These are phyloP conservation scores for Aphidius colemani DNA, from an alignment of 2,888 invertebrate species.

Conservation along the genomic window DNA sequence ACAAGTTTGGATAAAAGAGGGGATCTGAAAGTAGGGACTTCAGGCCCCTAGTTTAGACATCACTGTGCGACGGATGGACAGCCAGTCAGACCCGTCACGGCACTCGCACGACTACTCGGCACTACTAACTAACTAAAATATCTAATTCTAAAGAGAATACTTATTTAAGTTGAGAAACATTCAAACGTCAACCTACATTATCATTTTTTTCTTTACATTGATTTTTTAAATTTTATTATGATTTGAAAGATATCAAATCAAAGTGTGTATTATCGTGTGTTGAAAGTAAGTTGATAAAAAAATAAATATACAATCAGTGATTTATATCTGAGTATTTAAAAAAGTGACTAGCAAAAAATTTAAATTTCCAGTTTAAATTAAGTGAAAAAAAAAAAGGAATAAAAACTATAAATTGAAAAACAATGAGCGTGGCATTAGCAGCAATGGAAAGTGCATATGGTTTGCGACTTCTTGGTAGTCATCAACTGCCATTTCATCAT, in stretches of 20 bases:
- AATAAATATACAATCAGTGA: neutral
- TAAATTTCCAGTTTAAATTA: neutral
- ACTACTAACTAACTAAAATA: constrained; percentile 37
- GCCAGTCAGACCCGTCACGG: constrained; percentile 60
- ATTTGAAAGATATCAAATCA: neutral
- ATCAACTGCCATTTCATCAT: constrained; percentile 40
- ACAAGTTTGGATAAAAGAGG: constrained; percentile 29
- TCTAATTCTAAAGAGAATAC: neutral
- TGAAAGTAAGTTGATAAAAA: too few relatives aligned
- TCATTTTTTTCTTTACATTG: too few relatives aligned
- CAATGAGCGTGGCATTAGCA: constrained; percentile 53
- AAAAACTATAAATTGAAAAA: constrained; percentile 2
- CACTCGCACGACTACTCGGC: constrained; percentile 57
- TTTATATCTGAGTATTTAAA: neutral
- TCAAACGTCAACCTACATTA: too few relatives aligned
- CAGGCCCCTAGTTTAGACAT: constrained; percentile 60
- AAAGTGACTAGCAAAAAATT: neutral
- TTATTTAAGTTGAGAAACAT: neutral
- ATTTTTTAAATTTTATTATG: too few relatives aligned
- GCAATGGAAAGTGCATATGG: constrained; percentile 52
- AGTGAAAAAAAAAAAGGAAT: neutral
- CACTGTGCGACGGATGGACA: constrained; percentile 60
- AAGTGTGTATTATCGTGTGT: neutral
- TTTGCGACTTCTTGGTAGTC: constrained; percentile 43
- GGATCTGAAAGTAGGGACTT: constrained; percentile 56